Base-by-base conservation (phyloP, 2,797 vertebrate genomes). In the Pelodytes ibericus region DNA sequence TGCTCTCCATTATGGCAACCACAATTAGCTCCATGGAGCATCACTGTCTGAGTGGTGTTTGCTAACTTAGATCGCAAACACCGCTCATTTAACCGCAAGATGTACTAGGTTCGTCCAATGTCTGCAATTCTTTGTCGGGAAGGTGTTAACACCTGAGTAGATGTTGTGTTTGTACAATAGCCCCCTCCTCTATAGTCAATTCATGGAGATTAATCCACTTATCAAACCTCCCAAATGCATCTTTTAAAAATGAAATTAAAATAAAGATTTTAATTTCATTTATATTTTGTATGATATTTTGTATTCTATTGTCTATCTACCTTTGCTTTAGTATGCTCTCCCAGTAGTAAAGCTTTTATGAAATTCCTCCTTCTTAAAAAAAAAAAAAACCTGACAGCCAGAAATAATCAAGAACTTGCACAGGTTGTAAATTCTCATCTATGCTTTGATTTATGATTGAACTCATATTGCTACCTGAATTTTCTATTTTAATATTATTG, bases 381-480 rank as follows among this genome's bases (percentile, higher is more conserved):
- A 77, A 80, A 78, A 49, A 77, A 80, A 78, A 49, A n/a, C 18
- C 33, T 81, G 53, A 64, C 60, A 75, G 33, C 83, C 81, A 60
- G 70, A 85, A 80, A 74, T 73, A 71, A 80, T 81, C 53, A 62
- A 51, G 71, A 72, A 80, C 68, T 82, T 80, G 41, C 72, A 72
- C n/a, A 75, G 82, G 81, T 82, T 81, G 1, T 82, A 74, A 80
- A 72, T 72, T 86, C 16, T 16, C 51, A 74, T 31, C 63, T 51
- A 39, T 65, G 68, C 33, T 80, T 27, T 74, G 65, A 74, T 81
- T 59, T 77, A 22, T 0, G 1, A 72, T 44, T 51, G 8, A 74
- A 81, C 62, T 74, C 16, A 20, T 47, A 13, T 62, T 72, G 25
- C 77, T 81, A 76, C 33, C 80, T 80, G 18, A 24, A 16, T 75